Percentiles rank a stretch among this genome's conserved stretches.
These are phyloP conservation scores for Nomada lathburiana DNA, from an alignment of 2,888 invertebrate species.

Conservation along the genomic window DNA sequence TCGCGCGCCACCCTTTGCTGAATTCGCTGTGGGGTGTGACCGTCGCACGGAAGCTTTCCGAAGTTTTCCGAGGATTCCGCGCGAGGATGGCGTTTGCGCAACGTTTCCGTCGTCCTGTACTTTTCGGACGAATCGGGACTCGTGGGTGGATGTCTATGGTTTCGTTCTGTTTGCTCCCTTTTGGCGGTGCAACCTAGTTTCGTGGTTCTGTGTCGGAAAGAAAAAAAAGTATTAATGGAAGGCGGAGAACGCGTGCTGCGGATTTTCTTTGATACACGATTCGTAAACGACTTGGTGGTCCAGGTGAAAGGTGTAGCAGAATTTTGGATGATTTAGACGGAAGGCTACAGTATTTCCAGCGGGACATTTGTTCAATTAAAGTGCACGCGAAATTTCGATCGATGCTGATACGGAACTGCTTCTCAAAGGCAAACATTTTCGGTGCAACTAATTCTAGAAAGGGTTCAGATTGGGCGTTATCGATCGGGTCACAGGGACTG, in stretches of 20 bases:
- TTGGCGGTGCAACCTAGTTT: neutral
- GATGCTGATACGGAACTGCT: no score
- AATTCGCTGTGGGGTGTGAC: neutral
- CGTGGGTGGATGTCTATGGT: neutral
- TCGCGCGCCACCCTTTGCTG: neutral
- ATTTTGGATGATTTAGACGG: no score
- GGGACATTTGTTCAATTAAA: no score
- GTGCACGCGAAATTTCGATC: no score
- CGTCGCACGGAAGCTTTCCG: neutral
- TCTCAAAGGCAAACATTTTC: neutral
- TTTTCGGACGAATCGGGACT: neutral
- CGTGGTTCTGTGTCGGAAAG: neutral
- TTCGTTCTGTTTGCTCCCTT: neutral
- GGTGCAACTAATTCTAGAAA: neutral
- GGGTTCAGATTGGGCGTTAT: slow-evolving; percentile 25
- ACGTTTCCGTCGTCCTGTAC: neutral
- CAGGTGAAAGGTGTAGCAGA: no score
- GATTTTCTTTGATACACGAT: no score
- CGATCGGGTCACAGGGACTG: slow-evolving; percentile 50
- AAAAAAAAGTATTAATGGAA: neutral
- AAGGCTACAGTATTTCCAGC: no score
- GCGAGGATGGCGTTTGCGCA: neutral
- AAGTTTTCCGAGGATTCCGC: neutral
- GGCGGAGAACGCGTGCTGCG: neutral
- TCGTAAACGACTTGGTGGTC: no score